These are phyloP conservation scores for Pagetopsis macropterus DNA, from an alignment of 2,797 vertebrate species.

Conservation along the genomic window DNA sequence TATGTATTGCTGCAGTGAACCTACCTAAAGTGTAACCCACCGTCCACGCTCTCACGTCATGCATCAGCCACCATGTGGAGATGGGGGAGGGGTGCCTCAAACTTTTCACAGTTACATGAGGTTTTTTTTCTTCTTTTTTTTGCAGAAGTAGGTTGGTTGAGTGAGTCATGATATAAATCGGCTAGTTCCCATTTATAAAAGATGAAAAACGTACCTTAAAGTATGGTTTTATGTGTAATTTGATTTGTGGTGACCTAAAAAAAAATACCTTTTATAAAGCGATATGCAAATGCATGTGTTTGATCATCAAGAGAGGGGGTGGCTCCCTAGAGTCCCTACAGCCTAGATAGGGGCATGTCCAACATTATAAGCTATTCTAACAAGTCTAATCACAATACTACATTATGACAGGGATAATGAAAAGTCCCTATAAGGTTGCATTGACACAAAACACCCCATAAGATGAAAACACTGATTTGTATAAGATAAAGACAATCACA, in stretches of 20 bases:
- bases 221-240: neutral
- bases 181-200: conserved; percentile 44
- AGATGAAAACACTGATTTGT: neutral
- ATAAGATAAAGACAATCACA: conserved; percentile 20
- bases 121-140: conserved; percentile 26
- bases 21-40: conserved; percentile 39
- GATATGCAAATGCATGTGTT: neutral
- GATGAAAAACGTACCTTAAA: neutral
- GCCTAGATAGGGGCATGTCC: neutral
- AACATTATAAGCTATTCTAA: neutral
- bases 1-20: conserved; percentile 18
- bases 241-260: neutral
- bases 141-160: conserved; percentile 70
- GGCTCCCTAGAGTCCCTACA: neutral
- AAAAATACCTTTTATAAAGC: neutral
- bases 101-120: conserved; percentile 76
- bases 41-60: conserved; percentile 48
- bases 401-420: neutral
- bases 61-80: conserved; percentile 73
- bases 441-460: neutral
- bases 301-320: neutral
- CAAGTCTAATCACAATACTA: neutral
- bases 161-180: conserved; percentile 47
- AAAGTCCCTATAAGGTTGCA: neutral
- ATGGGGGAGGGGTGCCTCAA: conserved; percentile 77